A percentile compares a stretch with the other conserved stretches of the same genome.
Conservation (phyloP, 2,797 vertebrate genomes). For the Cyclura pinguis region DNA sequence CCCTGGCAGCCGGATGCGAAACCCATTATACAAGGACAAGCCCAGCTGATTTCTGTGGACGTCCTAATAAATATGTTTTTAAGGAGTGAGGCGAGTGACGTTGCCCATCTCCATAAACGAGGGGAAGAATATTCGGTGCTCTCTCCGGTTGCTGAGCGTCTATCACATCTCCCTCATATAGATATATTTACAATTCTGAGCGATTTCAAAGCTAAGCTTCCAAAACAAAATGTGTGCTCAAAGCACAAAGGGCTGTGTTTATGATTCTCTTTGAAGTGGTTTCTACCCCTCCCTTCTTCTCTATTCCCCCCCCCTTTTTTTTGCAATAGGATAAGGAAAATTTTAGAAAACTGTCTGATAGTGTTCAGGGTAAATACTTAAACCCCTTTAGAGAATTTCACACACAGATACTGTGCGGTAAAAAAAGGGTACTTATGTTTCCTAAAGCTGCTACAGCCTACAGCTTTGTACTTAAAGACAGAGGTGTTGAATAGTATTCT, state of each 20-base stretch:
- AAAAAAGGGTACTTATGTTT: slow-evolving; percentile 95
- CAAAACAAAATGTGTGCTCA: slow-evolving; percentile 83
- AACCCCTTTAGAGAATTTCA: slow-evolving; percentile 99
- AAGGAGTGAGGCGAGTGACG: slow-evolving; percentile 26
- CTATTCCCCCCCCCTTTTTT: slow-evolving; percentile 14
- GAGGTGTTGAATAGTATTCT: slow-evolving; percentile 93
- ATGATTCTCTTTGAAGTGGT: slow-evolving; percentile 97
- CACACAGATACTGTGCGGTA: slow-evolving; percentile 92
- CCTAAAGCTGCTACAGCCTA: slow-evolving; percentile 87
- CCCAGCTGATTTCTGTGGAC: background rate
- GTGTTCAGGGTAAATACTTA: slow-evolving; percentile 99
- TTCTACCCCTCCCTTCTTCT: background rate
- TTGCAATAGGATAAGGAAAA: slow-evolving; percentile 98
- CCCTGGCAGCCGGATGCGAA: background rate
- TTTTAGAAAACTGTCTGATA: slow-evolving; percentile 93
- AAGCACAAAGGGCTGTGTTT: slow-evolving; percentile 90
- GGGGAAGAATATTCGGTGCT: slow-evolving; percentile 29
- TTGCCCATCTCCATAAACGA: slow-evolving; percentile 52
- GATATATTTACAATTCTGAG: slow-evolving; percentile 78
- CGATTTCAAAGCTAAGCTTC: slow-evolving; percentile 80
- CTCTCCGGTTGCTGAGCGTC: slow-evolving; percentile 43
- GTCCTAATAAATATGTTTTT: slow-evolving; percentile 52
- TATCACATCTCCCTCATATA: slow-evolving; percentile 65
- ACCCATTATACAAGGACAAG: background rate
- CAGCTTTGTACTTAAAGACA: slow-evolving; percentile 95